Evolutionary conservation across 2,888 invertebrate genomes (phyloP).

Genomic region (Chloromyia formosa): DNA sequence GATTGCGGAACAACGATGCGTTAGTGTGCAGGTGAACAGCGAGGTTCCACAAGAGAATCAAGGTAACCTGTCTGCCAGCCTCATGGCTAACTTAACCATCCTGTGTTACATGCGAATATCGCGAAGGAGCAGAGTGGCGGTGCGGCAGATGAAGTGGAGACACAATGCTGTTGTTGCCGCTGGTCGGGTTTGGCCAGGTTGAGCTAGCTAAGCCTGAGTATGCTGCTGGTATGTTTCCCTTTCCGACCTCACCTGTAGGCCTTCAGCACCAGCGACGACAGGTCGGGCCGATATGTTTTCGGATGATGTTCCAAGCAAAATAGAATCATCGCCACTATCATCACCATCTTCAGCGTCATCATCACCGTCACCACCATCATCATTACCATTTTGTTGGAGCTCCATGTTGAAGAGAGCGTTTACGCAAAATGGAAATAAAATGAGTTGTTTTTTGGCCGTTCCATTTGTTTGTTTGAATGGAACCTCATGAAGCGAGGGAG

Average conservation of each 20-base stretch:
- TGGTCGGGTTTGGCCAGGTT: not conserved
- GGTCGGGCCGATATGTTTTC: not conserved
- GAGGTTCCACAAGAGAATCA: not conserved
- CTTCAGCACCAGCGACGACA: not conserved
- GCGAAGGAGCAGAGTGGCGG: not conserved
- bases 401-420: not conserved
- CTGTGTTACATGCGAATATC: not conserved
- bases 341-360: conserved; percentile 1
- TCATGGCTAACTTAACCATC: not conserved
- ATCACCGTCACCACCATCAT: conserved; percentile 22
- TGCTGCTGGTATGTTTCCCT: no score
- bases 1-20: not conserved
- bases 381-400: not conserved
- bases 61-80: not conserved
- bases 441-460: conserved; percentile 5
- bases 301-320: conserved; percentile 3
- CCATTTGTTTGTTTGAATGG: not conserved
- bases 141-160: no score
- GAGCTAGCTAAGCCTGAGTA: no score
- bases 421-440: not conserved
- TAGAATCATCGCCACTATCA: conserved; percentile 23
- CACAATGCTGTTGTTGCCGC: not conserved
- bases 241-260: not conserved
- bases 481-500: not conserved
- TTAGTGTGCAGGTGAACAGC: not conserved